Base-by-base conservation (phyloP, 1,140 invertebrate genomes). In the Melipona quadrifasciata region DNA sequence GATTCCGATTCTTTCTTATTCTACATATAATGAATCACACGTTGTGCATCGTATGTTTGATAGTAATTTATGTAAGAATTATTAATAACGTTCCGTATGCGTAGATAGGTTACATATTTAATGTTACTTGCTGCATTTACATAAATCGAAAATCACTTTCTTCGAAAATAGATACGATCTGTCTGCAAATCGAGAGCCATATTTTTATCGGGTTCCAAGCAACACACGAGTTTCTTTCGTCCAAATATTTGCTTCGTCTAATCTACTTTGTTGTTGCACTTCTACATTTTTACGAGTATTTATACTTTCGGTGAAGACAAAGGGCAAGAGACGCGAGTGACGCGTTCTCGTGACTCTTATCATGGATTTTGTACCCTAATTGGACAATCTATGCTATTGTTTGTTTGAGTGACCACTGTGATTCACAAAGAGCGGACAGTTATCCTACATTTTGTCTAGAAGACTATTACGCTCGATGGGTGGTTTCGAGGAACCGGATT, bases 31-130 rank as follows among this genome's bases (percentile, higher is more conserved):
- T 47, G 39, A 6, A 47, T 8, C 39, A 47, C 39, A 39, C 75
- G 64, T 61, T 12, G 0, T 10, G 4, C 10, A 31, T 34, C 47
- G 10, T 31, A 34, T 19, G 10, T 61, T 71, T 27, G 57, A 17
- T 39, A 6, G 27, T n/a, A 90, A 90, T 85, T 90, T 87, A 34
- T 80, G 75, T 17, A 5, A 53, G 47, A 89, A 86, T 87, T 89
- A 90, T 1, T 24, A 14, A 61, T 61, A n/a, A 86, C 84, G 78
- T 68, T 58, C 87, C 5, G 21, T 21, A 53, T 68, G 24, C 47
- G 31, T 68, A 31, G 47, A 31, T 16, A 64, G 68, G 74, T 90
- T 90, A 78, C 53, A 67, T 87, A 47, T 16, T 90, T 89, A 90
- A 57, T 71, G 51, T 39, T 80, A n/a, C 34, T 87, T 87, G 85